phyloP scores from a whole-genome alignment of 2,888 invertebrate species.

The Rhagonycha lutea region DNA sequence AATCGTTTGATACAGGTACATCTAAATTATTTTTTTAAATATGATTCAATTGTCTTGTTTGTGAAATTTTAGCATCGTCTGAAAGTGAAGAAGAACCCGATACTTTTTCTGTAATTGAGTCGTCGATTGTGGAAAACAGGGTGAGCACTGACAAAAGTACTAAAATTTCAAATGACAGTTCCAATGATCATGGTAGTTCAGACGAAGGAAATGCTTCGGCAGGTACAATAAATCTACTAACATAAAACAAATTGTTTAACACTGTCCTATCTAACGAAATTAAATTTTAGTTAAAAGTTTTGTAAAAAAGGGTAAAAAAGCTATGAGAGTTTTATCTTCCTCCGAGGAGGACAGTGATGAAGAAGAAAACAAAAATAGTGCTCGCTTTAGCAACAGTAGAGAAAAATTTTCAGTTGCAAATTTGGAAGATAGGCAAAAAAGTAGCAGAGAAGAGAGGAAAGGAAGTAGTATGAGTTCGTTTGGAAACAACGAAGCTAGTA shows the following conservation, averaged over 20 bases:
- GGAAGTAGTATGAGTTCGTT: neutral
- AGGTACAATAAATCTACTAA: no score
- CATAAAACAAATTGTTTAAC: no score
- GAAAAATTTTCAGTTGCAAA: neutral
- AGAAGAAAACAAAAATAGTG: neutral
- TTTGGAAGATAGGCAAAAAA: neutral
- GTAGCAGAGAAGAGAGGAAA: neutral
- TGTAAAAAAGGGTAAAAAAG: neutral
- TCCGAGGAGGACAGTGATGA: neutral
- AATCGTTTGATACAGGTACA: neutral
- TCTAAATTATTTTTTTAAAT: neutral
- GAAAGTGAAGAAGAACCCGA: neutral
- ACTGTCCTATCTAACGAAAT: no score
- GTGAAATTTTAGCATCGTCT: neutral
- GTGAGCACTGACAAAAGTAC: neutral
- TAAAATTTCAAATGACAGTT: neutral
- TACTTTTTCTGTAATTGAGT: neutral
- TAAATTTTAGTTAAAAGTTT: neutral
- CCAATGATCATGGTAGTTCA: no score
- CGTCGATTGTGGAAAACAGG: neutral
- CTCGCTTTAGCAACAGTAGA: neutral
- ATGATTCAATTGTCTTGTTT: no score
- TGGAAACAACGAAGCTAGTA: neutral
- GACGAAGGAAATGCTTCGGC: no score
- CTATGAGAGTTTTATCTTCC: neutral